Percentiles rank a stretch among this genome's conserved stretches.
These are phyloP conservation scores for Sminthurides bifidus DNA, from an alignment of 1,140 invertebrate species.

Conservation along the genomic window DNA sequence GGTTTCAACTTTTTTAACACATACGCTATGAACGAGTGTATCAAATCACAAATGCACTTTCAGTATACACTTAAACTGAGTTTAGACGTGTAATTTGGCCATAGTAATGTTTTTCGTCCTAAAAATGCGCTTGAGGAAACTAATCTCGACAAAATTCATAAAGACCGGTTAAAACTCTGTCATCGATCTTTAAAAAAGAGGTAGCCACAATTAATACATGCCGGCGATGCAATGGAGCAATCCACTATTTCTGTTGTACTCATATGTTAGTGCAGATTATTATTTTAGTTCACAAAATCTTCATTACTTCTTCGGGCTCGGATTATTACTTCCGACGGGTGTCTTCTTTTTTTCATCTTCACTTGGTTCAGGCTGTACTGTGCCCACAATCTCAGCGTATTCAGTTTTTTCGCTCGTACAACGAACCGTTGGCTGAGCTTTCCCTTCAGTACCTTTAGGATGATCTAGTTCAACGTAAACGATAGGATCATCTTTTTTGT, in stretches of 20 bases:
- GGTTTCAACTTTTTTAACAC: too few species aligned
- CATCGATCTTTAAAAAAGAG: too few species aligned
- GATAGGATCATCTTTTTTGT: slow-evolving; percentile 38
- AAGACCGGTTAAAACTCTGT: too few species aligned
- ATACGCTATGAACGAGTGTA: too few species aligned
- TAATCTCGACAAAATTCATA: too few species aligned
- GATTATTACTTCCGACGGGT: slow-evolving; percentile 8
- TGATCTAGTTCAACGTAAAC: slow-evolving; percentile 50
- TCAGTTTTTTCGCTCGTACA: slow-evolving; percentile 44
- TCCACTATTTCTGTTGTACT: slow-evolving; percentile 3
- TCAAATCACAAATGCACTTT: too few species aligned
- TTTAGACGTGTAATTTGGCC: too few species aligned
- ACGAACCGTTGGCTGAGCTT: slow-evolving; percentile 32
- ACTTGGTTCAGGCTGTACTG: slow-evolving; percentile 22
- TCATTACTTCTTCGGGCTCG: slow-evolving; percentile 23
- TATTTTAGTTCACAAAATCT: not conserved
- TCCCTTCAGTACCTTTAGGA: slow-evolving; percentile 33
- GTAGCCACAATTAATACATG: too few species aligned
- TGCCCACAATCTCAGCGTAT: slow-evolving; percentile 47
- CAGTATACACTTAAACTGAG: too few species aligned
- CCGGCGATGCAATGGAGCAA: not conserved
- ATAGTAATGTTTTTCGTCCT: too few species aligned
- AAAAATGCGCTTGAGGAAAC: too few species aligned
- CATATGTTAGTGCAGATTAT: too few species aligned
- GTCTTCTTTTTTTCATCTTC: slow-evolving; percentile 18